Evolutionary conservation across 2,888 invertebrate genomes (phyloP), one percentile per base, ranked within the genome.

Genomic region (Drosophila glabriapex): DNA sequence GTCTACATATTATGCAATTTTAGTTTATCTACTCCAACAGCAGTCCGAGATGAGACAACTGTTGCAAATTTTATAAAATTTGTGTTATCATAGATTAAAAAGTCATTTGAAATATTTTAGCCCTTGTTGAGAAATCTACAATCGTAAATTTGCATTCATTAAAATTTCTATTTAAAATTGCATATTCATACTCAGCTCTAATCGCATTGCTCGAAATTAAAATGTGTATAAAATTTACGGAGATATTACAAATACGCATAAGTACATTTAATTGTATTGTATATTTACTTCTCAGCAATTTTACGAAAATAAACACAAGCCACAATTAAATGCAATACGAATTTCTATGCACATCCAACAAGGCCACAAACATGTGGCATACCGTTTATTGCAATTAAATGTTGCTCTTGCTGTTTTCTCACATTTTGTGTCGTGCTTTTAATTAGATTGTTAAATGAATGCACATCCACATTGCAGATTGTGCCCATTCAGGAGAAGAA

Each of bases 401-500:
- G 43, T 43, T 61, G 29, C 10, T 33, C 37, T 37, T 29, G 28
- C 5, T 55, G n/a, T 39, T 55, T 19, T 33, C 25, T 29, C 19
- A 6, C 37, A 46, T 53, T 39, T 37, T 28, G 33, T 46, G 41
- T 28, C 6, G 31, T 16, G 35, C n/a, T 25, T 53, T 63, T 71
- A 75, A 80, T 82, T 75, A 59, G 49, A 31, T 66, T 52, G 37
- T 64, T 76, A 31, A 50, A 66, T 59, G 31, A 14, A 39, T 39
- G 37, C 35, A 37, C 35, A 25, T 67, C 35, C 22, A 49, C 64
- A 56, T 67, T 72, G 43, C 81, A 93, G 93, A 92, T 93, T 78
- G 92, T 92, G 33, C 93, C 93, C 56, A 92, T 92, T 91, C 94
- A 93, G 76, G 93, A 93, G 78, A 93, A 97, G 85, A 91, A 92